These are phyloP conservation scores for Sepiola atlantica DNA, from an alignment of 2,888 invertebrate species.

Conservation along the genomic window DNA sequence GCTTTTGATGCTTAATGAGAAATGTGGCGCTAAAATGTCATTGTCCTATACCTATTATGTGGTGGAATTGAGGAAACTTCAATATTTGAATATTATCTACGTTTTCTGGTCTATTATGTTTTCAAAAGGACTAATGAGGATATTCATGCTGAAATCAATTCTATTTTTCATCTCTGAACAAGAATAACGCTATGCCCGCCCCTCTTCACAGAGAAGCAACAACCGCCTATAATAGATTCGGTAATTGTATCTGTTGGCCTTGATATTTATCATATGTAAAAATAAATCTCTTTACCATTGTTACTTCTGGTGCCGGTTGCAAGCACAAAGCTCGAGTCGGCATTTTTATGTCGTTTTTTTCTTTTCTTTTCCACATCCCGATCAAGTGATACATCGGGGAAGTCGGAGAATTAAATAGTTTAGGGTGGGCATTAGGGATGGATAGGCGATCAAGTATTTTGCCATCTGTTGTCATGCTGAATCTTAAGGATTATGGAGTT, in stretches of 20 bases:
- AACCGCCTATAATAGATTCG: background rate
- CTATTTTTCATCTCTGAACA: background rate
- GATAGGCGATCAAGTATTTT: background rate
- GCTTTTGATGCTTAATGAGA: no score
- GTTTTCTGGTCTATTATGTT: no score
- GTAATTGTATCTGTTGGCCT: background rate
- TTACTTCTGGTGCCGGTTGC: conserved; percentile 32
- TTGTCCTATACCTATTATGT: no score
- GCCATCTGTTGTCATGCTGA: background rate
- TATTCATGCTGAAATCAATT: background rate
- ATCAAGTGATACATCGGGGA: background rate
- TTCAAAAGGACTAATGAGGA: background rate
- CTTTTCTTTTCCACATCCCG: background rate
- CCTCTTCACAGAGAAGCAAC: background rate
- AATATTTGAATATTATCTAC: no score
- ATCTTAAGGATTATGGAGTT: background rate
- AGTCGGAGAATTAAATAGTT: background rate
- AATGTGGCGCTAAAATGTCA: no score
- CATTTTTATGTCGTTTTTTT: background rate
- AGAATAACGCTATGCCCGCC: background rate
- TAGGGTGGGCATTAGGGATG: background rate
- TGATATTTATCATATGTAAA: conserved; percentile 11
- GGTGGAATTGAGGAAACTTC: no score
- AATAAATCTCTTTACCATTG: conserved; percentile 32
- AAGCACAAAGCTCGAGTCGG: background rate